A percentile compares a stretch with the other conserved stretches of the same genome.
Conservation (phyloP, 2,888 invertebrate genomes). For the Diogma glabrata region DNA sequence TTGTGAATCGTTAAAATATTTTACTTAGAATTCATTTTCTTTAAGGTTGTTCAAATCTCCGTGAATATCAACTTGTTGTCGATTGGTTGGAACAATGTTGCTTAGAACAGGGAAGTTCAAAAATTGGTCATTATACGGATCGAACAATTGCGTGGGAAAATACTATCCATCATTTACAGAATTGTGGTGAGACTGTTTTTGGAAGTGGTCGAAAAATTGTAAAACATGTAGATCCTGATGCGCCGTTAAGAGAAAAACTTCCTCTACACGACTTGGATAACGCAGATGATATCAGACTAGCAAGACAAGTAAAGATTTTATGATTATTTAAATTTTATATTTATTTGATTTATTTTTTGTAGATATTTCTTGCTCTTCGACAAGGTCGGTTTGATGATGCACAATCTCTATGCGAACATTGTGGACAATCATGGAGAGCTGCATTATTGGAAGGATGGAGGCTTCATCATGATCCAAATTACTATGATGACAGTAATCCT, state of each 20-base stretch:
- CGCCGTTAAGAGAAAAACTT: slow-evolving; percentile 64
- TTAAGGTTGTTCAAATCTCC: slow-evolving; percentile 41
- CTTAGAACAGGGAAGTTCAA: slow-evolving; percentile 39
- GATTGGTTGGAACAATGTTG: slow-evolving; percentile 89
- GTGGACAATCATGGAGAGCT: slow-evolving; percentile 87
- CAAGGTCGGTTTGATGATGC: slow-evolving; percentile 81
- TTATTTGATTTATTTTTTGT: too few species aligned
- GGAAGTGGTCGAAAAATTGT: slow-evolving; percentile 47
- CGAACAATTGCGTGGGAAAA: slow-evolving; percentile 83
- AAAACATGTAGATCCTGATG: slow-evolving; percentile 78
- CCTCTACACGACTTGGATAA: slow-evolving; percentile 75
- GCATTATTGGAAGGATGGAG: slow-evolving; percentile 86
- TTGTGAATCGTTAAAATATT: slow-evolving; percentile 27
- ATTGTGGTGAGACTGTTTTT: slow-evolving; percentile 44
- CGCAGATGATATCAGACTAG: slow-evolving; percentile 59
- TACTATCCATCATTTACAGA: slow-evolving; percentile 63
- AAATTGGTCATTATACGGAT: slow-evolving; percentile 66
- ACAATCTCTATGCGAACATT: slow-evolving; percentile 67
- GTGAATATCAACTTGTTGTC: slow-evolving; percentile 72
- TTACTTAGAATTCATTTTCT: slow-evolving; percentile 29
- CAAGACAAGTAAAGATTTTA: too few species aligned
- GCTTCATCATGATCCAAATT: slow-evolving; percentile 75
- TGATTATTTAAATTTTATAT: too few species aligned
- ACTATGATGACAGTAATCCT: slow-evolving; percentile 37
- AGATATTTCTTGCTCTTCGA: slow-evolving; percentile 61